A percentile compares a stretch with the other conserved stretches of the same genome.
Conservation (phyloP, 2,888 invertebrate genomes). For the Eilema sororculum region DNA sequence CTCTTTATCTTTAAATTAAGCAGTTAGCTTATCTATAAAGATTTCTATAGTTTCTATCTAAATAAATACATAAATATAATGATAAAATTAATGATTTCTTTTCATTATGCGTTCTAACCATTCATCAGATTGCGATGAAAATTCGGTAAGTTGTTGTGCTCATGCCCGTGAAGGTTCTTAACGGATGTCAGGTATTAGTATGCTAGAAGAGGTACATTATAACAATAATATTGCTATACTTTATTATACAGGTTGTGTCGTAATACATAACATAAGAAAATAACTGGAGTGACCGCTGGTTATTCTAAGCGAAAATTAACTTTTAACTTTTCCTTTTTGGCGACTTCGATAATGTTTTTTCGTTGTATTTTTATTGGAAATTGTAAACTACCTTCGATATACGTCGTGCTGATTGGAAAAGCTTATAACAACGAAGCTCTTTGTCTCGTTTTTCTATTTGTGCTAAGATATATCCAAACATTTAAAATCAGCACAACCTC, state of each 20-base stretch:
- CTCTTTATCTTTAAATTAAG: neutral
- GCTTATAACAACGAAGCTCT: too few species aligned
- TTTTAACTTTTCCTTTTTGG: too few species aligned
- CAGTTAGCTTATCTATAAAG: slow-evolving; percentile 4
- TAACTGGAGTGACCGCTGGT: too few species aligned
- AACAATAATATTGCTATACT: neutral
- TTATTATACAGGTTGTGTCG: neutral
- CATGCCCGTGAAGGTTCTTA: neutral
- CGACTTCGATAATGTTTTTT: too few species aligned
- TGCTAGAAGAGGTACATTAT: neutral
- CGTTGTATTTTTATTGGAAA: too few species aligned
- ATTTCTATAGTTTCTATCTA: neutral
- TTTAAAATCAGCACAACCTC: too few species aligned
- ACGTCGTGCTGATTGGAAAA: too few species aligned
- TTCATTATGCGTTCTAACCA: neutral
- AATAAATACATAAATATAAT: neutral
- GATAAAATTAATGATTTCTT: neutral
- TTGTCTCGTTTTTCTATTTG: too few species aligned
- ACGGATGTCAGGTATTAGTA: neutral
- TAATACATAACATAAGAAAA: too few species aligned
- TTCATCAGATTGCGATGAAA: neutral
- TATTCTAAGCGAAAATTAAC: too few species aligned
- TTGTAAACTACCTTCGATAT: too few species aligned
- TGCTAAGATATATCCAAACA: too few species aligned
- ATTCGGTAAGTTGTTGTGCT: neutral